Conservation (phyloP, 1,140 invertebrate species). For the Batillaria attramentaria region DNA sequence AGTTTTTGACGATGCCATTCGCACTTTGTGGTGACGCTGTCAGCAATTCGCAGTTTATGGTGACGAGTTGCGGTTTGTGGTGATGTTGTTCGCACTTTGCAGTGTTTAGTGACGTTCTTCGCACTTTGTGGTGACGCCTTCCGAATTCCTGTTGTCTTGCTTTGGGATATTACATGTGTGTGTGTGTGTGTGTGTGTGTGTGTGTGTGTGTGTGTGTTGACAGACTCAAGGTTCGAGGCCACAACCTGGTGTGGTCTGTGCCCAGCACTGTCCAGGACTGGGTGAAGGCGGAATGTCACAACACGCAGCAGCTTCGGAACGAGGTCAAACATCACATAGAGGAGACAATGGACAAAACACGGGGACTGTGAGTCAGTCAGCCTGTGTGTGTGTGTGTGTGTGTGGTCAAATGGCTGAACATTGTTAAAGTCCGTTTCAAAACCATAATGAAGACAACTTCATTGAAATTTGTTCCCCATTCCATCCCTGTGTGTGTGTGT, state of each 20-base stretch:
- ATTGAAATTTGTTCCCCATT: no score
- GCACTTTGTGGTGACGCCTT: no score
- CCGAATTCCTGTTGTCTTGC: no score
- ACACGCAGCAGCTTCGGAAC: slow-evolving; percentile 25
- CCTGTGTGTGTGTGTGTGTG: slow-evolving; percentile 5
- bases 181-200: slow-evolving; percentile 6
- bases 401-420: background rate
- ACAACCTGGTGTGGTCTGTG: slow-evolving; percentile 58
- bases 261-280: slow-evolving; percentile 40
- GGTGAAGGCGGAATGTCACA: slow-evolving; percentile 44
- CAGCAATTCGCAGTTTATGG: no score
- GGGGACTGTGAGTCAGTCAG: slow-evolving; percentile 52
- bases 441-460: no score
- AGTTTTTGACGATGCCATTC: no score
- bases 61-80: no score
- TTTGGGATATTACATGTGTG: no score
- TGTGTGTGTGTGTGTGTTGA: background rate
- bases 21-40: no score
- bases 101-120: no score
- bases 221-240: slow-evolving; percentile 57
- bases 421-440: background rate
- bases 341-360: slow-evolving; percentile 42
- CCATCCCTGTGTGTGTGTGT: background rate
- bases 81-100: no score
- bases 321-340: slow-evolving; percentile 48